Conservation (phyloP, 2,888 invertebrate species). For the Geophilus truncorum region DNA sequence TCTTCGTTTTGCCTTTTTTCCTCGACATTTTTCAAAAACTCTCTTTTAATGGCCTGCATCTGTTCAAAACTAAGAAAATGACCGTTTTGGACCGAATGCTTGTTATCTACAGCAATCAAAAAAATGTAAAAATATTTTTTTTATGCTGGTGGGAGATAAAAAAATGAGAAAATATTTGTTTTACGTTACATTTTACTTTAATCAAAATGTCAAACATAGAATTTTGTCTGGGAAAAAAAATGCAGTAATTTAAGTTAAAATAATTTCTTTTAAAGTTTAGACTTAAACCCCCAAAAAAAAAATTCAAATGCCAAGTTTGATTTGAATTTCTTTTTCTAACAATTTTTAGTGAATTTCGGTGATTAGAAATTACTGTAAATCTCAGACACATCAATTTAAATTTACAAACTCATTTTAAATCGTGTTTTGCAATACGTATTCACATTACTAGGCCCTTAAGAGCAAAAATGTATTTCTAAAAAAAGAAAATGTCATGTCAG, state of each 20-base stretch:
- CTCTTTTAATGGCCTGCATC: not conserved
- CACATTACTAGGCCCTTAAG: no score
- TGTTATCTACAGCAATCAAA: slow-evolving; percentile 4
- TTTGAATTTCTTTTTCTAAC: no score
- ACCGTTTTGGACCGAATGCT: not conserved
- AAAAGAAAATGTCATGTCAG: not conserved
- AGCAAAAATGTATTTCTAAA: no score
- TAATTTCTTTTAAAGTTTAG: no score
- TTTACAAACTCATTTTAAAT: not conserved
- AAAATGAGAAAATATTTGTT: not conserved
- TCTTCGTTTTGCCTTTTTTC: not conserved
- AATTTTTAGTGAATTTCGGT: no score
- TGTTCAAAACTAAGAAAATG: slow-evolving; percentile 10
- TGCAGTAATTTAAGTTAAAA: no score
- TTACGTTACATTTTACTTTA: not conserved
- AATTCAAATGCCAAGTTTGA: no score
- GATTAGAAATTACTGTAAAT: no score
- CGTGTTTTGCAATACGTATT: not conserved
- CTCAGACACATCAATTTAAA: not conserved
- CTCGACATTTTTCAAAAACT: not conserved
- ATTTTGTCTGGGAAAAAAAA: no score
- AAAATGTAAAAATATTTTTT: not conserved
- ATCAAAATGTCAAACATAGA: no score
- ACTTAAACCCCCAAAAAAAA: no score
- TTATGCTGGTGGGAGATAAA: not conserved